Conservation (phyloP, 2,797 vertebrate genomes). For the Ptychobarbus kaznakovi region DNA sequence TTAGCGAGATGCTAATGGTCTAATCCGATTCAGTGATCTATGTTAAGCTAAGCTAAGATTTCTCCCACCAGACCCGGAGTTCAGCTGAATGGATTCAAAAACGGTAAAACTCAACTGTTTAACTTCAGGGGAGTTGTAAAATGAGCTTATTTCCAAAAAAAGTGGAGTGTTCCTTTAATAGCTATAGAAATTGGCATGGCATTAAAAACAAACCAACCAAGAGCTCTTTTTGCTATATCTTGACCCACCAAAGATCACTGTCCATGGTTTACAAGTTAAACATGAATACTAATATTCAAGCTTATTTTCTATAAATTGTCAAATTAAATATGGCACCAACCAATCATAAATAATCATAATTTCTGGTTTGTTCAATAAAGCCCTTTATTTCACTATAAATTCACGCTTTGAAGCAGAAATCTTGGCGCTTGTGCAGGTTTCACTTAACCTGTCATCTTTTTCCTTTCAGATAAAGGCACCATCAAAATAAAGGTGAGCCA, state of each 20-base stretch:
- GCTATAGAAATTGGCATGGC: background rate
- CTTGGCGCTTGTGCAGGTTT: background rate
- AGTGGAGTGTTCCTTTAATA: background rate
- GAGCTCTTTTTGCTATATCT: background rate
- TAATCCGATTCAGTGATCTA: too few species aligned
- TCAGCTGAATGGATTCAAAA: too few species aligned
- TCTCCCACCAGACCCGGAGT: too few species aligned
- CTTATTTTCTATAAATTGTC: background rate
- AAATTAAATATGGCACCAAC: background rate
- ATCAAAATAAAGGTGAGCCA: slow-evolving; percentile 90
- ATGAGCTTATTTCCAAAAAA: too few species aligned
- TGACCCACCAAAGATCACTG: background rate
- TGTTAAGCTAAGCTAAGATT: too few species aligned
- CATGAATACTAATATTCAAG: too few species aligned
- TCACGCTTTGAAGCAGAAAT: background rate
- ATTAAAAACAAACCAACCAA: background rate
- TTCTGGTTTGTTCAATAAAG: background rate
- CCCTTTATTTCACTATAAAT: background rate
- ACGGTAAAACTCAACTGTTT: too few species aligned
- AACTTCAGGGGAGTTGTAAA: too few species aligned
- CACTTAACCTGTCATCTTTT: background rate
- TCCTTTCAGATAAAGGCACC: slow-evolving; percentile 88
- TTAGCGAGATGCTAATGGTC: too few species aligned
- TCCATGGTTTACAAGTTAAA: background rate
- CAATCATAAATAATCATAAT: background rate